Conservation (phyloP, 2,797 vertebrate species). For the Coregonus ussuriensis region DNA sequence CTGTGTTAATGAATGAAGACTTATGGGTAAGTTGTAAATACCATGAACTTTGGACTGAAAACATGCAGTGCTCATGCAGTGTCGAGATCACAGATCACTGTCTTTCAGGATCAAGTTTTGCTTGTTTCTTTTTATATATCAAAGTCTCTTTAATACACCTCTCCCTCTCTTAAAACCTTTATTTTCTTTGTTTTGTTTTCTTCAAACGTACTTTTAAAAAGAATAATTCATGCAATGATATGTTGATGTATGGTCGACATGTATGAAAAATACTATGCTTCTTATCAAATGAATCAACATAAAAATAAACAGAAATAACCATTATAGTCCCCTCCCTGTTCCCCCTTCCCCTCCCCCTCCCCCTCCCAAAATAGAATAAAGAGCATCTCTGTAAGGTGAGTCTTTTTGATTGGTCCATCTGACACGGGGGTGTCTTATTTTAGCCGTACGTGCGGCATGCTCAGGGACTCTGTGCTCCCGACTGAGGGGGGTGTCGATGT, state of each 20-base stretch:
- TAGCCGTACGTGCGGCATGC: conserved; percentile 88
- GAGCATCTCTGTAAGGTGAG: conserved; percentile 52
- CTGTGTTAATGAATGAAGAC: conserved; percentile 56
- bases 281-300: conserved; percentile 69
- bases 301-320: conserved; percentile 46
- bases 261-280: conserved; percentile 77
- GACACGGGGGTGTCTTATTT: conserved; percentile 75
- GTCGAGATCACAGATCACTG: conserved; percentile 66
- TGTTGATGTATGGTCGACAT: conserved; percentile 76
- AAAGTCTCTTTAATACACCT: conserved; percentile 3
- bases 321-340: conserved; percentile 19
- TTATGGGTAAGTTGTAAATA: conserved; percentile 40
- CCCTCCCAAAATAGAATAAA: conserved; percentile 53
- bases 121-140: conserved; percentile 56
- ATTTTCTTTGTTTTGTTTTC: conserved; percentile 28
- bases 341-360: conserved; percentile 38
- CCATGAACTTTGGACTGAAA: conserved; percentile 74
- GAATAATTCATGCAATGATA: conserved; percentile 86
- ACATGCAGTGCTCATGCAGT: conserved; percentile 89
- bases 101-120: conserved; percentile 53
- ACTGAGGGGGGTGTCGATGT: conserved; percentile 58
- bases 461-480: conserved; percentile 83
- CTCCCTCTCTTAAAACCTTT: conserved; percentile 23
- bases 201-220: conserved; percentile 63
- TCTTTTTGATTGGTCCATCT: conserved; percentile 31